Conservation (phyloP, 1,140 invertebrate species). For the Euborellia annulipes region DNA sequence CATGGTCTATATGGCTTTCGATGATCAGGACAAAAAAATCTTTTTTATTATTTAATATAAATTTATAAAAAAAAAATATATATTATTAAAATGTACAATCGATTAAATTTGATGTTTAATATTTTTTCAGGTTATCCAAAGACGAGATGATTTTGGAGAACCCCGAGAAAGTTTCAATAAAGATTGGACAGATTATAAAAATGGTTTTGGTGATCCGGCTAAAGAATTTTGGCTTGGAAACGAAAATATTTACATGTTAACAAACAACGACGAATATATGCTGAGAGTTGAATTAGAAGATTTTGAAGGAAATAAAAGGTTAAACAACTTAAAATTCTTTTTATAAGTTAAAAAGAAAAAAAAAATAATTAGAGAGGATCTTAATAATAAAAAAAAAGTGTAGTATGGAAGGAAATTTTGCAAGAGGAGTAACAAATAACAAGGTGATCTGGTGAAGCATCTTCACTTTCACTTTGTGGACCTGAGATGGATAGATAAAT, state of each 20-base stretch:
- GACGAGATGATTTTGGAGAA: constrained; percentile 71
- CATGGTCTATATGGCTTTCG: too few species aligned
- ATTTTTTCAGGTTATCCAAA: constrained; percentile 60
- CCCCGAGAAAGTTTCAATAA: constrained; percentile 82
- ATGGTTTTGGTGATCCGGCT: constrained; percentile 81
- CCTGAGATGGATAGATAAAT: too few species aligned
- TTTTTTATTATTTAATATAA: too few species aligned
- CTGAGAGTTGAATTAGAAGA: constrained; percentile 80
- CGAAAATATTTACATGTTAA: constrained; percentile 86
- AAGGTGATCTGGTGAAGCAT: not conserved
- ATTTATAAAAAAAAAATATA: too few species aligned
- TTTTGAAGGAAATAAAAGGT: constrained; percentile 86
- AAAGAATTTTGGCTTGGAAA: constrained; percentile 89
- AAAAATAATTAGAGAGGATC: too few species aligned
- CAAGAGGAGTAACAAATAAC: not conserved
- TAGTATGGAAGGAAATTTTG: too few species aligned
- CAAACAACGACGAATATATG: constrained; percentile 84
- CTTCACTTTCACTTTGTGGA: not conserved
- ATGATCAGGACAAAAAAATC: too few species aligned
- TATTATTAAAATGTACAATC: too few species aligned
- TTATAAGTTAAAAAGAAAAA: too few species aligned
- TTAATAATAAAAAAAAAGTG: too few species aligned
- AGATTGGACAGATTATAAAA: constrained; percentile 91
- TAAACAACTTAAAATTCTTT: too few species aligned
- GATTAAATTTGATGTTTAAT: too few species aligned